phyloP scores from a whole-genome alignment of 2,888 invertebrate genomes.

The Volucella zonaria region DNA sequence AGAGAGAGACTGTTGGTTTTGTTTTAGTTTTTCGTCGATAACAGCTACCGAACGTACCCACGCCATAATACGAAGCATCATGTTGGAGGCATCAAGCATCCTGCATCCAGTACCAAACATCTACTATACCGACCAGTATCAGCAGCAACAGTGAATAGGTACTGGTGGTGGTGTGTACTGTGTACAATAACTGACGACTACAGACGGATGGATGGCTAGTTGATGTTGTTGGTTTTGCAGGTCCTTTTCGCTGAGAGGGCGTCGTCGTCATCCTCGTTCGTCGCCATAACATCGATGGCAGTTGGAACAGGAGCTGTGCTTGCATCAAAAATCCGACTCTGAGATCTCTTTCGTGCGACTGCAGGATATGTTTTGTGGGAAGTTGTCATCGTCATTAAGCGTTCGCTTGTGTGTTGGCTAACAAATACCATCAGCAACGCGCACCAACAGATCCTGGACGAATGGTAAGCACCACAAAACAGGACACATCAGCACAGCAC shows the following conservation, averaged over 20 bases:
- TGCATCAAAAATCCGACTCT: constrained; percentile 60
- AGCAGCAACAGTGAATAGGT: no score
- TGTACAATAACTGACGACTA: constrained; percentile 42
- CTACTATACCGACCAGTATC: no score
- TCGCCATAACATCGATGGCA: constrained; percentile 37
- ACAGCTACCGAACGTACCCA: constrained; percentile 35
- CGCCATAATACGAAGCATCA: constrained; percentile 56
- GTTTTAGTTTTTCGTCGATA: constrained; percentile 57
- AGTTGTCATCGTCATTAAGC: constrained; percentile 70
- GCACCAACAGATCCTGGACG: constrained; percentile 22
- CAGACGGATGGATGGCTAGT: constrained; percentile 71
- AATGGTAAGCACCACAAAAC: constrained; percentile 35
- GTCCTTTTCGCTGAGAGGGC: constrained; percentile 72
- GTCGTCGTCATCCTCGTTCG: constrained; percentile 58
- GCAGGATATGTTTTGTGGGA: constrained; percentile 68
- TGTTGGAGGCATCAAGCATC: constrained; percentile 12
- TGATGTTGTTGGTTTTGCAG: constrained; percentile 73
- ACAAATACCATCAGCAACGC: constrained; percentile 56
- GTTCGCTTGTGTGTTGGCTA: constrained; percentile 48
- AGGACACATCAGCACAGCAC: constrained; percentile 64
- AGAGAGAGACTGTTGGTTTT: constrained; percentile 58
- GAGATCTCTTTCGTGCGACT: constrained; percentile 72
- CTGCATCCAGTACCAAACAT: no score
- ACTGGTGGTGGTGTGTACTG: constrained; percentile 1
- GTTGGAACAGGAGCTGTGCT: constrained; percentile 56